Evolutionary conservation across 1,140 invertebrate species (phyloP).

Genomic region (Drosophila repletoides): DNA sequence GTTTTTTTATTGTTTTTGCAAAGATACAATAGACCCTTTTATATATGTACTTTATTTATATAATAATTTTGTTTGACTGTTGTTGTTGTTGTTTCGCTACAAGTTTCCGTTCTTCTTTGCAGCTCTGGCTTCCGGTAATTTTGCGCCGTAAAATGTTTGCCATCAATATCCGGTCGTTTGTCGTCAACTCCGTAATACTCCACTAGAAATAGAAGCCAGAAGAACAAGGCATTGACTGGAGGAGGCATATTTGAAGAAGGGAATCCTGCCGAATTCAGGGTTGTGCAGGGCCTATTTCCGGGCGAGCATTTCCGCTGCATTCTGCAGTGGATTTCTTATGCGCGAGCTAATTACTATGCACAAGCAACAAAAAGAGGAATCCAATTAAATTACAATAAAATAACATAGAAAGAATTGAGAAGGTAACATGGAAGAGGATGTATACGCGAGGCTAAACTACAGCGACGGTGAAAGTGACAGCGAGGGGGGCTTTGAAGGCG

Average conservation of each 20-base stretch:
- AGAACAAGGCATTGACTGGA: slow-evolving; percentile 4
- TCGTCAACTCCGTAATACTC: slow-evolving; percentile 19
- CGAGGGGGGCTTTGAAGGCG: slow-evolving; percentile 12
- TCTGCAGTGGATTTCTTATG: slow-evolving; percentile 63
- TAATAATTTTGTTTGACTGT: neutral
- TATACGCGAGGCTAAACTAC: slow-evolving; percentile 66
- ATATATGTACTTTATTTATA: neutral
- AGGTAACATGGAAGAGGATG: slow-evolving; percentile 68
- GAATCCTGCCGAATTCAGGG: neutral
- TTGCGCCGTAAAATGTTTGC: slow-evolving; percentile 73
- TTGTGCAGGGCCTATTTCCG: slow-evolving; percentile 15
- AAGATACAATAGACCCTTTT: too few relatives aligned
- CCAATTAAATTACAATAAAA: slow-evolving; percentile 5
- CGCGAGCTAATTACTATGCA: slow-evolving; percentile 65
- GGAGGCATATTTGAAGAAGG: too few relatives aligned
- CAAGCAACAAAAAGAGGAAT: slow-evolving; percentile 24
- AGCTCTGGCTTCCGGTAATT: slow-evolving; percentile 63
- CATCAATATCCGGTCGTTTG: slow-evolving; percentile 66
- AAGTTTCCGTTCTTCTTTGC: slow-evolving; percentile 36
- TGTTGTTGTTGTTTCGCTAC: slow-evolving; percentile 6
- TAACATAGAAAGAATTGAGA: slow-evolving; percentile 19
- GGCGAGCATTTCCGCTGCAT: slow-evolving; percentile 54
- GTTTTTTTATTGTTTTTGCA: too few relatives aligned
- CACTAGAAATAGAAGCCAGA: too few relatives aligned
- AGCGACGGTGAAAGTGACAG: slow-evolving; percentile 39